These are phyloP conservation scores for Pristionchus exspectatus DNA, from an alignment of 2,888 invertebrate species.

Conservation along the genomic window DNA sequence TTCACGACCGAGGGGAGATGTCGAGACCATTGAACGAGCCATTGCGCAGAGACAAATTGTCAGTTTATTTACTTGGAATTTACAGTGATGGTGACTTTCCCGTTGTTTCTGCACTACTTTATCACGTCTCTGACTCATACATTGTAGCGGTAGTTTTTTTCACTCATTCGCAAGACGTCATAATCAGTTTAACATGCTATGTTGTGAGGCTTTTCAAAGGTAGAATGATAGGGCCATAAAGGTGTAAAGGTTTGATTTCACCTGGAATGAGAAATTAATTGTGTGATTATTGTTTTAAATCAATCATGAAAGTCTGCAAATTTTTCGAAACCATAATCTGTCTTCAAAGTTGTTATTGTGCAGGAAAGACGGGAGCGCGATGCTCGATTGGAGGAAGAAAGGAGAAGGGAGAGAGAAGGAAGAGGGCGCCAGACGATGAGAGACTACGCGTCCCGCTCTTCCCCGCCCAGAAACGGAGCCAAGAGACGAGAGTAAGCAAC, in stretches of 20 bases:
- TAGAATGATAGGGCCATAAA: too few species aligned
- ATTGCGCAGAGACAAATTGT: neutral
- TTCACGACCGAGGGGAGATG: neutral
- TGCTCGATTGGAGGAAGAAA: neutral
- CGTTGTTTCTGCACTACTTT: too few species aligned
- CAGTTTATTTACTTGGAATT: neutral
- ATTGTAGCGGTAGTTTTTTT: too few species aligned
- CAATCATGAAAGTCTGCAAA: neutral
- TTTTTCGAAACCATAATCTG: neutral
- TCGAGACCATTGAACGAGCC: neutral
- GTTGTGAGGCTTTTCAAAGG: too few species aligned
- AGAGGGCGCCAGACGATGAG: slow-evolving; percentile 4
- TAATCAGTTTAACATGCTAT: too few species aligned
- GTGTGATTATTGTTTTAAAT: too few species aligned
- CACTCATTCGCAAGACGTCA: too few species aligned
- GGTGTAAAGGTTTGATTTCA: too few species aligned
- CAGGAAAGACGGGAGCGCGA: neutral
- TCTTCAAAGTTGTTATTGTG: neutral
- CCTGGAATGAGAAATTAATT: too few species aligned
- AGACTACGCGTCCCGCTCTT: neutral
- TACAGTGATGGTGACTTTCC: too few species aligned
- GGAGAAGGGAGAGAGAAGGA: neutral
- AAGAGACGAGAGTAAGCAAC: slow-evolving; percentile 17
- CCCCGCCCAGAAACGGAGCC: slow-evolving; percentile 2
- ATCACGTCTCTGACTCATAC: too few species aligned